Conservation (phyloP, 2,888 invertebrate species). For the Laspeyria flexula region DNA sequence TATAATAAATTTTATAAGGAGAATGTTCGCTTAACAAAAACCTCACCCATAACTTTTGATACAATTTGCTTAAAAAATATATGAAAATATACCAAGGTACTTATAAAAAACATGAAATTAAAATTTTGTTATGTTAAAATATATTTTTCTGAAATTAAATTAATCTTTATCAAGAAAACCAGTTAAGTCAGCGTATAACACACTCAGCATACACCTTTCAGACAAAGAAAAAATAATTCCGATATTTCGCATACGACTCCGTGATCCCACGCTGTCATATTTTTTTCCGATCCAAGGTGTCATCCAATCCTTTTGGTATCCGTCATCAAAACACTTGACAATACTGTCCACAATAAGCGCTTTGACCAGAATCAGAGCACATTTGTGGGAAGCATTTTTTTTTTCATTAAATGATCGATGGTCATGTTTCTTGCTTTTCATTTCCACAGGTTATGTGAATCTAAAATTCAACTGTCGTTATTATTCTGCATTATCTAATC, state of each 20-base stretch:
- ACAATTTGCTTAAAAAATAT: too few species aligned
- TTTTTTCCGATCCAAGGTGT: slow-evolving; percentile 70
- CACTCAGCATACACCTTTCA: neutral
- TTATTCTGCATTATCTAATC: too few species aligned
- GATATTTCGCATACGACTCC: slow-evolving; percentile 14
- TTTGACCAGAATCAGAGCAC: slow-evolving; percentile 81
- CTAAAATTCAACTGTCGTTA: too few species aligned
- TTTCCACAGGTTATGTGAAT: slow-evolving; percentile 7
- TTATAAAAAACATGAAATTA: too few species aligned
- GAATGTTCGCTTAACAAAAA: too few species aligned
- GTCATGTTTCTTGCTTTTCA: slow-evolving; percentile 43
- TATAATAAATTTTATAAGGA: too few species aligned
- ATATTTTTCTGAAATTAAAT: too few species aligned
- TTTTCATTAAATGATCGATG: slow-evolving; percentile 46
- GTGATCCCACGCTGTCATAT: slow-evolving; percentile 79
- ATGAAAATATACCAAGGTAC: too few species aligned
- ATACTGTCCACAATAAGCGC: slow-evolving; percentile 72
- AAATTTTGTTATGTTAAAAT: too few species aligned
- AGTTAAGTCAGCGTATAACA: too few species aligned
- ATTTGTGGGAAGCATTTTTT: slow-evolving; percentile 66
- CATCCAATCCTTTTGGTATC: slow-evolving; percentile 75
- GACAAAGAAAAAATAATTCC: slow-evolving; percentile 6
- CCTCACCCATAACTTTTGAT: too few species aligned
- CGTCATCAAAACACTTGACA: slow-evolving; percentile 60
- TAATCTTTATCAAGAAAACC: too few species aligned